phyloP scores from a whole-genome alignment of 2,888 invertebrate genomes.

The Ceramica pisi region DNA sequence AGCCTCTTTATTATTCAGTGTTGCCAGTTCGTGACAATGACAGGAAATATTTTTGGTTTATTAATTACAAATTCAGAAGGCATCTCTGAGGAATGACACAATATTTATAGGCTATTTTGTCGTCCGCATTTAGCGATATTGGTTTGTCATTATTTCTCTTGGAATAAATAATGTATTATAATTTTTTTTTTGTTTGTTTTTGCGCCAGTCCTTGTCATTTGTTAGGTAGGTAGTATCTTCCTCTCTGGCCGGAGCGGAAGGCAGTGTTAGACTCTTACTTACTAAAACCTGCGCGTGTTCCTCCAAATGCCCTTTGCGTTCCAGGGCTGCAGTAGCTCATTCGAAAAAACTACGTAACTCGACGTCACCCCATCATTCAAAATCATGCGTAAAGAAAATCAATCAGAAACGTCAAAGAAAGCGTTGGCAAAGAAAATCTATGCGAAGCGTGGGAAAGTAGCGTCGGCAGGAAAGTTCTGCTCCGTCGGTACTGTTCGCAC shows the following conservation, averaged over 20 bases:
- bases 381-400: constrained; percentile 32
- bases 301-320: no score
- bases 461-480: constrained; percentile 43
- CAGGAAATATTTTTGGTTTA: constrained; percentile 41
- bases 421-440: constrained; percentile 45
- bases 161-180: not conserved
- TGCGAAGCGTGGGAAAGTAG: constrained; percentile 55
- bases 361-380: constrained; percentile 1
- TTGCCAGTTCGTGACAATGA: constrained; percentile 32
- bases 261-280: no score
- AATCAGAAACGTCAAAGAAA: constrained; percentile 46
- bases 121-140: not conserved
- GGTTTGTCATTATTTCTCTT: not conserved
- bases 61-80: constrained; percentile 39
- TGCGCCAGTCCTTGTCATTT: not conserved
- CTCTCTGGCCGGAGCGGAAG: no score
- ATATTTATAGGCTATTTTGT: not conserved
- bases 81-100: not conserved
- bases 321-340: no score
- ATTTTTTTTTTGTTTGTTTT: not conserved
- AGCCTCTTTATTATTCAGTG: constrained; percentile 41
- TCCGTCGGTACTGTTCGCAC: constrained; percentile 23
- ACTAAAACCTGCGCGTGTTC: no score
- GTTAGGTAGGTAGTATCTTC: not conserved
- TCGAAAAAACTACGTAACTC: not conserved